phyloP scores from a whole-genome alignment of 2,113 vertebrate genomes.

The Hypocryptadius cinnamomeus region DNA sequence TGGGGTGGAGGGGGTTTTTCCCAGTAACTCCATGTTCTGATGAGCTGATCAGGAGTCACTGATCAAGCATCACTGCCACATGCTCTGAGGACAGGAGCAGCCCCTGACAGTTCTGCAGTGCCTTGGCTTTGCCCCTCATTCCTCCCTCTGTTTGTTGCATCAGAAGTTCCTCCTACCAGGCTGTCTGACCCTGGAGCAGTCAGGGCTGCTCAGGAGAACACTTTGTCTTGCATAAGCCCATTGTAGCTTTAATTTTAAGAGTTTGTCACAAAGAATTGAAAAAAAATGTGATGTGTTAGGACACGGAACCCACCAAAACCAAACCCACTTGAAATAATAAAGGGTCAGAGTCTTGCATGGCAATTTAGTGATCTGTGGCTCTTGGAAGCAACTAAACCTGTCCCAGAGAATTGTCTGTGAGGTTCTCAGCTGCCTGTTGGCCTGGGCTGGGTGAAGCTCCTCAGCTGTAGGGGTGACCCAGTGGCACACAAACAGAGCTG shows the following conservation, averaged over 20 bases:
- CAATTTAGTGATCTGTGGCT: neutral
- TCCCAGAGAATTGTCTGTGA: neutral
- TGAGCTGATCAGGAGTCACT: neutral
- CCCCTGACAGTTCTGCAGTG: neutral
- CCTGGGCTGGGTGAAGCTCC: neutral
- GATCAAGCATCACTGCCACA: neutral
- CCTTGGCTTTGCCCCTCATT: neutral
- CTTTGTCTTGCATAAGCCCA: neutral
- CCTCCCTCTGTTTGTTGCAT: neutral
- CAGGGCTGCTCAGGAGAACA: neutral
- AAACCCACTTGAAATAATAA: neutral
- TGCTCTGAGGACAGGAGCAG: neutral
- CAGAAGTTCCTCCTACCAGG: neutral
- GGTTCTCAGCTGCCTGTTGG: neutral
- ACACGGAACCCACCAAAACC: neutral
- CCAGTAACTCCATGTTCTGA: neutral
- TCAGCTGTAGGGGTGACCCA: neutral
- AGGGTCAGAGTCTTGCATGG: neutral
- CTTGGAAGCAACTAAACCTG: neutral
- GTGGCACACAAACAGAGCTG: neutral
- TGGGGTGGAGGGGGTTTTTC: neutral
- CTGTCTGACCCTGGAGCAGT: neutral
- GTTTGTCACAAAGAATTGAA: neutral
- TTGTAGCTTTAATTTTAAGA: neutral
- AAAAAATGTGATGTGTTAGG: neutral